These are phyloP conservation scores for Cheilosia urbana DNA, from an alignment of 2,888 invertebrate species.

Conservation along the genomic window DNA sequence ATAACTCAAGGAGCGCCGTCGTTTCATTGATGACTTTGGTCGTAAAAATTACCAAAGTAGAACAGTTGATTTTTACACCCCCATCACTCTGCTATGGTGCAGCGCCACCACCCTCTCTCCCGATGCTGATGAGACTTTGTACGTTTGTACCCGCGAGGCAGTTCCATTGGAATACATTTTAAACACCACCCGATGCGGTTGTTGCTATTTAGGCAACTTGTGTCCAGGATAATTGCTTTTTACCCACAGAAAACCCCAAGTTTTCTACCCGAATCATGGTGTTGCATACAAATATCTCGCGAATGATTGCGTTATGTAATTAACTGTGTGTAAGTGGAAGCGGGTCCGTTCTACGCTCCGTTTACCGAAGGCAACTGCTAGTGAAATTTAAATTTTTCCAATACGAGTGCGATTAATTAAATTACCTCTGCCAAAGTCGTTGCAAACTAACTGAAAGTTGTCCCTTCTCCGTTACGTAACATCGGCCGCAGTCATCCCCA, in stretches of 20 bases:
- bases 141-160: constrained; percentile 3
- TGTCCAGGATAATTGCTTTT: constrained; percentile 60
- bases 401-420: constrained; percentile 66
- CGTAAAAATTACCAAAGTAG: constrained; percentile 31
- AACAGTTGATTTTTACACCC: background rate
- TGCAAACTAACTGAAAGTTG: constrained; percentile 39
- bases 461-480: constrained; percentile 23
- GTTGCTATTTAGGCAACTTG: constrained; percentile 40
- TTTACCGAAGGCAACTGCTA: constrained; percentile 34
- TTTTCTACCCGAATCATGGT: background rate
- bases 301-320: constrained; percentile 54
- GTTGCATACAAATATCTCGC: constrained; percentile 59
- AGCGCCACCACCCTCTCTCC: background rate
- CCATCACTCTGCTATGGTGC: background rate
- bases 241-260: background rate
- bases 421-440: constrained; percentile 34
- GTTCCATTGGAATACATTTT: constrained; percentile 27
- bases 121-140: background rate
- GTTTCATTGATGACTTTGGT: constrained; percentile 61
- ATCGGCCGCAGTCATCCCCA: constrained; percentile 35
- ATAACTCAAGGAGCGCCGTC: constrained; percentile 58
- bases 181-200: constrained; percentile 10
- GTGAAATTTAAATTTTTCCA: constrained; percentile 58
- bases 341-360: constrained; percentile 15
- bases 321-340: constrained; percentile 23